Evolutionary conservation across 2,797 vertebrate genomes (phyloP), one percentile per base, ranked within the genome.

Genomic region (Coendou prehensilis): DNA sequence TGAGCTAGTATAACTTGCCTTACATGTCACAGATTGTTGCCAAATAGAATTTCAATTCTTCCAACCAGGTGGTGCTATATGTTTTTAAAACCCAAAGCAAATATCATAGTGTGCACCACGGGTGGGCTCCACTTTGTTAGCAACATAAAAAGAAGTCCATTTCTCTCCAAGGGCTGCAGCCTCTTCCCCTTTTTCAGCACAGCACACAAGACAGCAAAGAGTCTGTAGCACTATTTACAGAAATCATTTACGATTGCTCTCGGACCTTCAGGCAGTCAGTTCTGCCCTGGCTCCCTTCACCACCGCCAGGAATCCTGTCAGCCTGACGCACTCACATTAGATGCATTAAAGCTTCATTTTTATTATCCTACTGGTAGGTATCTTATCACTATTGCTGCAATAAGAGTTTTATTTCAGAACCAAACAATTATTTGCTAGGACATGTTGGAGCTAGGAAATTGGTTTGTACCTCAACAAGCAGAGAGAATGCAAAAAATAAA

Each of bases 351-450:
- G 86, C 56, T 63, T 81, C 47, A 52, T 93, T 83, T 98, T 98
- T 98, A 97, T 97, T 89, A 59, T 95, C 91, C 93, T 9, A 2
- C 57, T 78, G 83, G n/a, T 97, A 93, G 83, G n/a, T 97, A 93
- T 75, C 89, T 47, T 86, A 93, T 89, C 81, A 79, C 94, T 82
- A 85, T 52, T 84, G 88, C 52, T 83, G 47, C 92, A 61, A 95
- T 86, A 95, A 80, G n/a, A 97, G 71, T 56, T 98, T 98, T 95
- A 93, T 95, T 98, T 98, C 90, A 85, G 47, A 95, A 95, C 59
- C 92, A 97, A 96, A 89, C 93, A 97, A 73, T 97, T 98, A 97
- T 94, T 97, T 98, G 63, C 89, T 88, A 79, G 81, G 87, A 96
- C 93, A 73, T 91, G 14, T 90, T 92, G 67, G 94, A 97, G 82